These are phyloP conservation scores for Acridotheres tristis DNA, from an alignment of 2,797 vertebrate species.

Conservation along the genomic window DNA sequence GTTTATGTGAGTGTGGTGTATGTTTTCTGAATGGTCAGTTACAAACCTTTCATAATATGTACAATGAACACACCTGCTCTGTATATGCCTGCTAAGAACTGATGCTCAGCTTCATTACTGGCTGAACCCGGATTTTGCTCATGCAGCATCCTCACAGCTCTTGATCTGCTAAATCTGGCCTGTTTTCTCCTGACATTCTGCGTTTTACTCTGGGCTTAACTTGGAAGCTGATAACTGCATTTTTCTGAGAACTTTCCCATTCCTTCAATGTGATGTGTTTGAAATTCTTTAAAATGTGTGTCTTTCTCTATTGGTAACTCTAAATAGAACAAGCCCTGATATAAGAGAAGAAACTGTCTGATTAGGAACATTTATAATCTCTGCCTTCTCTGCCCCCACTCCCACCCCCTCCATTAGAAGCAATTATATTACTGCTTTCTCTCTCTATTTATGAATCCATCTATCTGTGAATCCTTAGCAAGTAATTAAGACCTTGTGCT, in stretches of 20 bases:
- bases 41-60: accelerated
- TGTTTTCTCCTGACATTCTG: not conserved
- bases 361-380: constrained; percentile 29
- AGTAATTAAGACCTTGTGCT: not conserved
- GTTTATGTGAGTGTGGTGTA: too few species aligned
- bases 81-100: not conserved
- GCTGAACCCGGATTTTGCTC: not conserved
- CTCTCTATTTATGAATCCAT: not conserved
- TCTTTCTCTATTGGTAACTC: not conserved
- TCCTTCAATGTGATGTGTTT: not conserved
- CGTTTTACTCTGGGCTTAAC: not conserved
- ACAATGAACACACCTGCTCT: not conserved
- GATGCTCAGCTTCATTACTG: accelerated
- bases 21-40: not conserved
- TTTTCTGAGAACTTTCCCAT: not conserved
- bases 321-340: not conserved
- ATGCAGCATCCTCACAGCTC: not conserved
- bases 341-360: not conserved
- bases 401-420: not conserved
- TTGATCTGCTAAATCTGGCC: not conserved
- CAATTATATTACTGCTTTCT: not conserved
- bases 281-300: not conserved
- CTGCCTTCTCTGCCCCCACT: not conserved
- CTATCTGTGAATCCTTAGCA: not conserved
- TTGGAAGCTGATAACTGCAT: not conserved